Conservation (phyloP, 2,888 invertebrate species). For the Tortricodes alternella region DNA sequence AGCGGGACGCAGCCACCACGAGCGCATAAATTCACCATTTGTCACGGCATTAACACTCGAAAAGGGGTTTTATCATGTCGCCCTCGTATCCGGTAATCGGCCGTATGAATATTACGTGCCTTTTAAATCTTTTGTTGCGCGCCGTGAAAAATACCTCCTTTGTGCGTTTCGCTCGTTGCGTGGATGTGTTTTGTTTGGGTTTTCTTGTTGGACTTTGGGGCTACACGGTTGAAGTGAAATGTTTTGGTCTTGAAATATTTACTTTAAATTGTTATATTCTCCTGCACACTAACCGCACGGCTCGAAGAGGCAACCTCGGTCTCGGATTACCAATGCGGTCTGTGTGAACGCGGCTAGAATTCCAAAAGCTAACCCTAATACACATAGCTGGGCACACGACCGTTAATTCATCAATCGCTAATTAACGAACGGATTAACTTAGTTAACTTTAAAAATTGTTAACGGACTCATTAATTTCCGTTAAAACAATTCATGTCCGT, state of each 20-base stretch:
- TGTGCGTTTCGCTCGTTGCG: conserved; percentile 21
- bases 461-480: too few species aligned
- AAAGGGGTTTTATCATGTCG: conserved; percentile 80
- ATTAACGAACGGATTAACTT: too few species aligned
- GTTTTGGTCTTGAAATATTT: background rate
- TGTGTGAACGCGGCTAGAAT: too few species aligned
- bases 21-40: conserved; percentile 80
- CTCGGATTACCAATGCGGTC: too few species aligned
- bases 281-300: background rate
- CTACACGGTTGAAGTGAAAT: background rate
- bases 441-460: too few species aligned
- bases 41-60: conserved; percentile 81
- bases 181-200: conserved; percentile 19
- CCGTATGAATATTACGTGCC: conserved; percentile 56
- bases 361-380: background rate
- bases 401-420: too few species aligned
- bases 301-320: background rate
- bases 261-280: background rate
- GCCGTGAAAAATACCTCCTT: conserved; percentile 41
- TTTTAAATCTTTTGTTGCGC: conserved; percentile 62
- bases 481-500: too few species aligned
- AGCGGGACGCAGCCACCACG: conserved; percentile 69
- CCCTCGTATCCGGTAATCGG: conserved; percentile 76
- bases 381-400: background rate
- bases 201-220: conserved; percentile 6